Conservation (phyloP, 1,140 invertebrate genomes). For the Lucilia cuprina region DNA sequence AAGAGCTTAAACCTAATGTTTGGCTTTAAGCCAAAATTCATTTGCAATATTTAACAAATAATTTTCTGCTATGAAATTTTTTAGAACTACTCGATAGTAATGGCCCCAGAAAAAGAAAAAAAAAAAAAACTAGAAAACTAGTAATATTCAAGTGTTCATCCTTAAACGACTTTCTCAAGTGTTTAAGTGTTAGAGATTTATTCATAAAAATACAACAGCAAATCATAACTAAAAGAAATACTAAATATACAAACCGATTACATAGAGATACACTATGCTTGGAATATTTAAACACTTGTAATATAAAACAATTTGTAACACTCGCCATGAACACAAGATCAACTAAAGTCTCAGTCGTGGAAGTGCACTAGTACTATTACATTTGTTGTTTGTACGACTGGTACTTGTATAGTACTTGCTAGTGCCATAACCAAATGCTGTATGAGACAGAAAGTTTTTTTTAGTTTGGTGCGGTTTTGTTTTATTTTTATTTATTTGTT, state of each 20-base stretch:
- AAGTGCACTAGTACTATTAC: not conserved
- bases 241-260: not conserved
- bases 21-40: not conserved
- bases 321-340: not conserved
- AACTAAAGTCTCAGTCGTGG: not conserved
- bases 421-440: slow-evolving; percentile 1
- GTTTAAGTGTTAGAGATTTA: not conserved
- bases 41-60: not conserved
- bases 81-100: no score
- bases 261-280: not conserved
- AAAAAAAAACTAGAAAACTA: not conserved
- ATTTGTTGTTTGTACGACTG: not conserved
- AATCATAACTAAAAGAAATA: not conserved
- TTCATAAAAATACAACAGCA: not conserved
- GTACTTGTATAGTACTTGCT: not conserved
- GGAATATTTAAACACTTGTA: not conserved
- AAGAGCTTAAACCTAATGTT: not conserved
- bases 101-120: not conserved
- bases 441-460: not conserved
- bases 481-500: not conserved
- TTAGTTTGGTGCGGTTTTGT: not conserved
- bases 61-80: no score
- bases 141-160: slow-evolving; percentile 1
- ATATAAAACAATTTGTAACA: slow-evolving; percentile 3
- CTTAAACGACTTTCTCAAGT: not conserved